phyloP scores from a whole-genome alignment of 2,113 vertebrate species.

The Haemorhous mexicanus region DNA sequence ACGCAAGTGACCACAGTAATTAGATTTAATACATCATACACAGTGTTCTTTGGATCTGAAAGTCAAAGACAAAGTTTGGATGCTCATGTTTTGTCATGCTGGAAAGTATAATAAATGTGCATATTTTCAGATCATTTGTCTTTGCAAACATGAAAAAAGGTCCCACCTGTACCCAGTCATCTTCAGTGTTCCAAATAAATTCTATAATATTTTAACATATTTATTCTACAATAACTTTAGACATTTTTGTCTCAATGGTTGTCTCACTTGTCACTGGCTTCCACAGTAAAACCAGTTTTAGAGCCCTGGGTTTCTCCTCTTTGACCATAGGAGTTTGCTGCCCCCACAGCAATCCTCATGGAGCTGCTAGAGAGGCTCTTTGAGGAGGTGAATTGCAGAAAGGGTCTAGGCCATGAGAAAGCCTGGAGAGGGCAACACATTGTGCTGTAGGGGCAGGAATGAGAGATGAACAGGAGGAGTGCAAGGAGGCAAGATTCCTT shows the following conservation, averaged over 20 bases:
- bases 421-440: not conserved
- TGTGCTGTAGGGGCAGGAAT: not conserved
- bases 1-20: not conserved
- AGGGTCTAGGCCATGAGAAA: not conserved
- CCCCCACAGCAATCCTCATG: not conserved
- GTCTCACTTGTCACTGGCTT: not conserved
- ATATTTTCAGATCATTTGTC: not conserved
- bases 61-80: not conserved
- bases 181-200: not conserved
- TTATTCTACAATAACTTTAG: not conserved
- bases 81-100: not conserved
- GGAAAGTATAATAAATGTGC: not conserved
- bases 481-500: not conserved
- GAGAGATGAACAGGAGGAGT: not conserved
- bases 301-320: not conserved
- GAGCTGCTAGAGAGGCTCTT: not conserved
- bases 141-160: not conserved
- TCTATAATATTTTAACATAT: not conserved
- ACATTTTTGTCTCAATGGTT: not conserved
- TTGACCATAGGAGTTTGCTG: not conserved
- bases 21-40: not conserved
- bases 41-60: not conserved
- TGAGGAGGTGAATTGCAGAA: not conserved
- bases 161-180: not conserved
- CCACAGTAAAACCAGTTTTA: not conserved